These are phyloP conservation scores for Pogonomyrmex californicus DNA, from an alignment of 1,140 invertebrate genomes.

Conservation along the genomic window DNA sequence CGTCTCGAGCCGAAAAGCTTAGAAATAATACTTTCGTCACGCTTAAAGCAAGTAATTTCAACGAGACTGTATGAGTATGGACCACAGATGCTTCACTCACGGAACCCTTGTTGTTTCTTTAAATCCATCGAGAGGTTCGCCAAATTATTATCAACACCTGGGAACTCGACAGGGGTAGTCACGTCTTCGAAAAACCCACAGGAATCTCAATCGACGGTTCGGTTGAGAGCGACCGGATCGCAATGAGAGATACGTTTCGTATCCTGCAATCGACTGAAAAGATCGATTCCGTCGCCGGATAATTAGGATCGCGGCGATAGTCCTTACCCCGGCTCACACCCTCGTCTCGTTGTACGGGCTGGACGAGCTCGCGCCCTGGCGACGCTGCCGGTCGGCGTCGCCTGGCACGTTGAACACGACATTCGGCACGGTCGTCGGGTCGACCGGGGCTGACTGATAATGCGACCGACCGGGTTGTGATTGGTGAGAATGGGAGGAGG, in stretches of 20 bases:
- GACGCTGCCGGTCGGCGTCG: constrained; percentile 76
- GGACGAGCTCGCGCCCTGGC: constrained; percentile 75
- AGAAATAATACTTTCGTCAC: constrained; percentile 54
- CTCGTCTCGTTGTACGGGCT: constrained; percentile 85
- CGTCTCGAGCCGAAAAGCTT: not conserved
- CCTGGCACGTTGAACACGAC: constrained; percentile 85
- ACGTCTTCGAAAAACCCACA: constrained; percentile 11
- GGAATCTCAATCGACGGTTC: constrained; percentile 27
- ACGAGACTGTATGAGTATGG: not conserved
- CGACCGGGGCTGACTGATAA: constrained; percentile 69
- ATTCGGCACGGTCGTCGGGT: constrained; percentile 82
- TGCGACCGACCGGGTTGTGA: constrained; percentile 79
- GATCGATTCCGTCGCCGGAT: constrained; percentile 4
- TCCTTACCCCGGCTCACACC: constrained; percentile 79
- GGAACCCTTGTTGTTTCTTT: not conserved
- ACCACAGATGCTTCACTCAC: not conserved
- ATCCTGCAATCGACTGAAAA: not conserved
- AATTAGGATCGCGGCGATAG: constrained; percentile 11
- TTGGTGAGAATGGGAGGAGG: constrained; percentile 83
- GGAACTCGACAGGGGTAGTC: not conserved
- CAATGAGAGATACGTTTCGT: not conserved
- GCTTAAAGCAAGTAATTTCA: constrained; percentile 15
- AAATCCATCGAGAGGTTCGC: not conserved
- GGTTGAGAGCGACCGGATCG: not conserved
- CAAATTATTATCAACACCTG: not conserved